Evolutionary conservation across 2,113 vertebrate species (phyloP), one percentile per base, ranked within the genome.

Genomic region (Leucopternis melanops): DNA sequence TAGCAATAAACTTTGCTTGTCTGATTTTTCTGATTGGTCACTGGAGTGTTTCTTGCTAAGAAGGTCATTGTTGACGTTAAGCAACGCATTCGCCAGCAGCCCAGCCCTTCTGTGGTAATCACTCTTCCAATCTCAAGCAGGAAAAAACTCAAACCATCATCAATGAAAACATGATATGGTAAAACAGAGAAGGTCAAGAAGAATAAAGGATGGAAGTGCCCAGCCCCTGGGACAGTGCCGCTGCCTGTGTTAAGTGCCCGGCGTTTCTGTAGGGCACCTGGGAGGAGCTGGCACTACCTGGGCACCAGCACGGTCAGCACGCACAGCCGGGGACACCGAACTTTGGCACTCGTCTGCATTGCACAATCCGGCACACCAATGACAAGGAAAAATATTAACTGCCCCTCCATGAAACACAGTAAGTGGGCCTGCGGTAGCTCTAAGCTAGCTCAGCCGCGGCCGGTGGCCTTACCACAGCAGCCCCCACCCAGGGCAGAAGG

Each of bases 231-330:
- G 40, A 58, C 32, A 75, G 36, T n/a, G 2, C 32, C 11, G 19
- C 11, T 5, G 0, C 19, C 67, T 5, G 1, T 16, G 21, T 36
- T 52, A 21, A 36, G 50, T 3, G 2, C n/a, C 5, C 0, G 0
- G 54, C 10, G 9, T 26, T 57, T 57, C 75, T 47, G 0, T 0
- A 42, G 44, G 45, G n/a, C 2, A 13, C 20, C 8, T 4, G 2
- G 26, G 29, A 82, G 36, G 20, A 54, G 17, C 0, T 34, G 36
- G 20, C 27, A 15, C 21, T 5, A 2, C 38, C 15, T 29, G 78
- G 50, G 26, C 71, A 26, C 59, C 7, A 7, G 29, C 4, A 0
- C 5, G 44, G 31, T 3, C 70, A 23, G 31, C 18, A 34, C 3
- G 1, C 16, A 2, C 58, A 49, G 86, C 27, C n/a, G 54, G n/a